Evolutionary conservation across 2,113 vertebrate species (phyloP).

Genomic region (Aplodontia rufa): DNA sequence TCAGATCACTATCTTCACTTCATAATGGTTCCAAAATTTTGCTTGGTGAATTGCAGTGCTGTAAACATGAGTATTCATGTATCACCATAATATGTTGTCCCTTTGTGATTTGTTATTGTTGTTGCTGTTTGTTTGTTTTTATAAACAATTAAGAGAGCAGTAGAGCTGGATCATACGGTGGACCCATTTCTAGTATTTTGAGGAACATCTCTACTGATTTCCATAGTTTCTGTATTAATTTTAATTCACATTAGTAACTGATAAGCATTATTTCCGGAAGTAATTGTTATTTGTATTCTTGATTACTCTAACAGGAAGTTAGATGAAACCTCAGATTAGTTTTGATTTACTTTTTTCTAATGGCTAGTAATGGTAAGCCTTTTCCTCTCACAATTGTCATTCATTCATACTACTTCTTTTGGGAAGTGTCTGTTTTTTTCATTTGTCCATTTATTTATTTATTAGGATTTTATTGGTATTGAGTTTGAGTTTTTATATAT

Average conservation of each 20-base stretch:
- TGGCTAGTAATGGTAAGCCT: not conserved
- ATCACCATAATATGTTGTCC: not conserved
- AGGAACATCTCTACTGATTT: not conserved
- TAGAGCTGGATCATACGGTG: not conserved
- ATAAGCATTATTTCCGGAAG: not conserved
- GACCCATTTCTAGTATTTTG: not conserved
- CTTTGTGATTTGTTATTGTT: not conserved
- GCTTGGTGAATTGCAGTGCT: not conserved
- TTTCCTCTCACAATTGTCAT: not conserved
- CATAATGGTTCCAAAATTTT: not conserved
- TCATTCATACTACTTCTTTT: not conserved
- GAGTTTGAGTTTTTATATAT: no score
- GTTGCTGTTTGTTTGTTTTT: no score
- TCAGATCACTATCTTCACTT: no score
- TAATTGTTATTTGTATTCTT: not conserved
- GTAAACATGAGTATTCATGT: not conserved
- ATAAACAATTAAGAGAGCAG: no score
- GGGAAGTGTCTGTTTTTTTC: no score
- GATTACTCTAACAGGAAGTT: no score
- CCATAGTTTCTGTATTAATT: not conserved
- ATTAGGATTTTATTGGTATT: no score
- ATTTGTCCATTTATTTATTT: no score
- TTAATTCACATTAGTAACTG: not conserved
- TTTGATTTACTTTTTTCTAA: not conserved
- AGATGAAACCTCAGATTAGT: not conserved